These are phyloP conservation scores for Pseudolycoriella hygida DNA, from an alignment of 2,888 invertebrate genomes.

Conservation along the genomic window DNA sequence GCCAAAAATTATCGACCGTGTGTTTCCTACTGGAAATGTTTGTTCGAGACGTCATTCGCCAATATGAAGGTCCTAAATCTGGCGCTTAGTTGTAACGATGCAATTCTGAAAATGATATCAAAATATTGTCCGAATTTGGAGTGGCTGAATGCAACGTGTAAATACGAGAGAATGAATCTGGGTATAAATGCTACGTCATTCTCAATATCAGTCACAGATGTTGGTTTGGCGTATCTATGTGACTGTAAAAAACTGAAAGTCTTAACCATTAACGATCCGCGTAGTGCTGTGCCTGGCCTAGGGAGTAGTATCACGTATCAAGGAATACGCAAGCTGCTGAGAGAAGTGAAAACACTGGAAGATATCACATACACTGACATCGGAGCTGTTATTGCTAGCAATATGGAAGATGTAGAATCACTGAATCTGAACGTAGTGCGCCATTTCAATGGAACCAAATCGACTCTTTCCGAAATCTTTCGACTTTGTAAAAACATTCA, in stretches of 20 bases:
- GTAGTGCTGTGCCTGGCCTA: constrained; percentile 9
- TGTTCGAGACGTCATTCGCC: constrained; percentile 9
- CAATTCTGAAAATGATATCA: constrained; percentile 11
- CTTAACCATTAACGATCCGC: constrained; percentile 12
- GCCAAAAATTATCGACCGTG: constrained; percentile 10
- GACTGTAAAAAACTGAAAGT: constrained; percentile 7
- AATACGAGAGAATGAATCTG: constrained; percentile 9
- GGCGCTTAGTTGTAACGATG: constrained; percentile 12
- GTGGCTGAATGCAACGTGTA: constrained; percentile 11
- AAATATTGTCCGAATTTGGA: constrained; percentile 11
- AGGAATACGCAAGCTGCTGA: constrained; percentile 10
- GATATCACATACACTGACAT: constrained; percentile 12
- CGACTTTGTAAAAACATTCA: not conserved
- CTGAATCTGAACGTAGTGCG: constrained; percentile 10
- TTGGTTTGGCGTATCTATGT: constrained; percentile 10
- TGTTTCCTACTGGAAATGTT: constrained; percentile 9
- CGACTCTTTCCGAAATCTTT: constrained; percentile 5
- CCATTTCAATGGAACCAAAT: constrained; percentile 11
- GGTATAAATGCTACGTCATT: constrained; percentile 12
- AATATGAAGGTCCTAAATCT: constrained; percentile 11
- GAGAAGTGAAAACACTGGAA: constrained; percentile 10
- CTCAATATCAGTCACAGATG: constrained; percentile 10
- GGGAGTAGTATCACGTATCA: constrained; percentile 11
- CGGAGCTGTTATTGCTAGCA: constrained; percentile 10
- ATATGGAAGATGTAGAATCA: constrained; percentile 8